Evolutionary conservation across 2,797 vertebrate genomes (phyloP).

Genomic region (Danionella dracula): DNA sequence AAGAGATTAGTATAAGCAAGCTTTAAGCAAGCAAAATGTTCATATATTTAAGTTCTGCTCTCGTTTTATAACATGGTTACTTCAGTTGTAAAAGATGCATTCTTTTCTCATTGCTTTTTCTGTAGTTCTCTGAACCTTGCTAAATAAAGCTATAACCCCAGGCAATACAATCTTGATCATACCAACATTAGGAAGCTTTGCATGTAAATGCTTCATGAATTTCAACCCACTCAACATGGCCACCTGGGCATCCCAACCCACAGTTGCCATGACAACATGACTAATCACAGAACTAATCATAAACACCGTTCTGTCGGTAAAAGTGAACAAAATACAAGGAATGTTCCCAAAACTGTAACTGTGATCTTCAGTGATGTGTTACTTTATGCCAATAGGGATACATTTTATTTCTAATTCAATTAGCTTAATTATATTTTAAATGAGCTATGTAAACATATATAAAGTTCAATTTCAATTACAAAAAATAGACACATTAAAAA

Average conservation of each 20-base stretch:
- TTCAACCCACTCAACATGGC: constrained; percentile 22
- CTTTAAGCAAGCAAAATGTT: no score
- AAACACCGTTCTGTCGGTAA: not conserved
- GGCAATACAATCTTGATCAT: not conserved
- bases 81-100: no score
- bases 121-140: not conserved
- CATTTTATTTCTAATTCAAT: not conserved
- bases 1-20: no score
- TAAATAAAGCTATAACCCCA: constrained; percentile 6
- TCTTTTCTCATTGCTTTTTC: not conserved
- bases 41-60: no score
- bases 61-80: no score
- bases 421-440: no score
- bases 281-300: constrained; percentile 23
- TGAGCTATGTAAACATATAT: no score
- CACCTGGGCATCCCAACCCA: constrained; percentile 22
- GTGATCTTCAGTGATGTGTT: not conserved
- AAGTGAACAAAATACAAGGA: constrained; percentile 1
- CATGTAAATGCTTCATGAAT: constrained; percentile 21
- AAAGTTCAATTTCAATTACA: no score
- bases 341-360: not conserved
- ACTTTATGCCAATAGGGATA: not conserved
- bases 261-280: constrained; percentile 32
- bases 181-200: constrained; percentile 1
- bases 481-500: no score